Conservation (phyloP, 64 coral and sea anemone genomes). For the Orbicella faveolata region DNA sequence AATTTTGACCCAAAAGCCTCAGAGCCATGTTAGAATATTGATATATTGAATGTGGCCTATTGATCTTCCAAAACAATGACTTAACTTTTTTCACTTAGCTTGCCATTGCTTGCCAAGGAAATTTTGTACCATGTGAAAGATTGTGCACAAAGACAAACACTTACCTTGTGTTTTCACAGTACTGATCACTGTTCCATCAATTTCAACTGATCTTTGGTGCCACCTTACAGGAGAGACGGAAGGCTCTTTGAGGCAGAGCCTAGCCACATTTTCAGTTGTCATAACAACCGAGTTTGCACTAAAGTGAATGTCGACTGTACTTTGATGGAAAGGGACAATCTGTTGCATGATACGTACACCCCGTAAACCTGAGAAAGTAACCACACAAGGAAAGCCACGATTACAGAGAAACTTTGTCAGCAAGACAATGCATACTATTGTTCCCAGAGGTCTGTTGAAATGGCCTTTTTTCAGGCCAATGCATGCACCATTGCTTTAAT, state of each 20-base stretch:
- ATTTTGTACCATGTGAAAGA: too few relatives aligned
- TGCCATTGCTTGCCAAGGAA: too few relatives aligned
- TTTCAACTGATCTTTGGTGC: slow-evolving; percentile 53
- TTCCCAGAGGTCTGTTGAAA: too few relatives aligned
- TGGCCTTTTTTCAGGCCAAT: too few relatives aligned
- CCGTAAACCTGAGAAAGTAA: slow-evolving; percentile 67
- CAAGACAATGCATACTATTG: not conserved
- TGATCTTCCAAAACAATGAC: too few relatives aligned
- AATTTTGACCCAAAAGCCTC: too few relatives aligned
- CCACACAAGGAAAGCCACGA: not conserved
- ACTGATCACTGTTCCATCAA: slow-evolving; percentile 42
- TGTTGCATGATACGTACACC: slow-evolving; percentile 91
- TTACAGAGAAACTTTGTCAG: too few relatives aligned
- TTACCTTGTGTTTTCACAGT: not conserved
- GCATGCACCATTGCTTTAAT: too few relatives aligned
- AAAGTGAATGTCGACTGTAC: slow-evolving; percentile 64
- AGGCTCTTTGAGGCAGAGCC: slow-evolving; percentile 79
- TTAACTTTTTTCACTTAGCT: too few relatives aligned
- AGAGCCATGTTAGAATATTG: too few relatives aligned
- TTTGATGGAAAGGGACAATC: slow-evolving; percentile 73
- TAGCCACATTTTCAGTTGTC: slow-evolving; percentile 70
- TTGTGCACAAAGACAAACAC: not conserved
- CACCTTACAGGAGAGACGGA: slow-evolving; percentile 84
- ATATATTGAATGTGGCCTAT: too few relatives aligned
- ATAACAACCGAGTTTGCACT: slow-evolving; percentile 31